Evolutionary conservation across 1,140 invertebrate genomes (phyloP), one percentile per base, ranked within the genome.

Genomic region (Brachionus manjavacas): DNA sequence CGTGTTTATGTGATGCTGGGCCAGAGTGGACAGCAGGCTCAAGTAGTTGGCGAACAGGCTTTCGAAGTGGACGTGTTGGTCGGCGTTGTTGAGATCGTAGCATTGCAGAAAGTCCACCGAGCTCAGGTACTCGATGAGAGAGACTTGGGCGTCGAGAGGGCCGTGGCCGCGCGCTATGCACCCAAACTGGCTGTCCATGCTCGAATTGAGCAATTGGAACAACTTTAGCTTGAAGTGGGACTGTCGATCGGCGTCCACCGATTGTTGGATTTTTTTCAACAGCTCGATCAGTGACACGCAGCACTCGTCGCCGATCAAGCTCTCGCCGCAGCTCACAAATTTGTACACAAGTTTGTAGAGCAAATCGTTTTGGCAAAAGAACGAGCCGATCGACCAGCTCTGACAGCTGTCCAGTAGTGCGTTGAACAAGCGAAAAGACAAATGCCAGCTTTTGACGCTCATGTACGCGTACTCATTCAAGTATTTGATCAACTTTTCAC

Each of bases 71-170:
- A 2, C 16, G 0, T 80, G 23, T 2, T 55, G 31, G 0, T 4
- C 4, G 31, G 31, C 11, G 7, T 9, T 46, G 4, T 49, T 49
- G 12, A 76, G 49, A 49, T 76, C 72, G 16, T 49, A 49, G 35
- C 16, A 35, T 84, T 92, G 92, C 14, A 91, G 89, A 86, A 93
- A 94, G 85, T 93, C 91, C 52, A 93, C 88, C 87, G 92, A 91
- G 0, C 93, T 87, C 35, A 94, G 87, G 28, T 92, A 91, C 14
- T 92, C 92, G 49, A 94, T 90, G 60, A 95, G 90, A 86, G 92
- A 92, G 86, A 92, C 93, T 87, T 95, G 94, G 1, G 93, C 94
- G 91, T 95, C 94, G 7, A 95, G 89, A 14, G 94, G 94, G n/a
- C 94, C 94, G 85, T 92, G 91, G 83, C 92, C 91, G 31, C 91